Evolutionary conservation across 2,797 vertebrate species (phyloP), one percentile per base, ranked within the genome.

Genomic region (Cossypha niveicapilla): DNA sequence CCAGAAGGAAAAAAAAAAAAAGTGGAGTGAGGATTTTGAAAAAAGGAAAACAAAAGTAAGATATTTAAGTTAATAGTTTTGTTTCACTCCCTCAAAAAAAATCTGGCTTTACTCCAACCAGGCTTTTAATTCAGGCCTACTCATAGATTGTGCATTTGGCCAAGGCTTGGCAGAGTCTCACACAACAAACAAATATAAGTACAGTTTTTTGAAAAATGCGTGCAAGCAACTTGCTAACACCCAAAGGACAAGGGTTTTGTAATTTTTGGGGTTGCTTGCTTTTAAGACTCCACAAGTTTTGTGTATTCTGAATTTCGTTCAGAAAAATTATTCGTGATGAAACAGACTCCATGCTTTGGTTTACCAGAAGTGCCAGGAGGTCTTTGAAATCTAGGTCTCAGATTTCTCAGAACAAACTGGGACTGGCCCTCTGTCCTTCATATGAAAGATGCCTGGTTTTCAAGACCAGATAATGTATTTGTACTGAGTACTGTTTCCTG

Each of bases 241-340:
- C 37, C 35, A 82, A n/a, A 62, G 73, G 35, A 76, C 63, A 89
- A 35, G 32, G 9, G 4, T 4, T 68, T 67, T 74, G 14, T 85
- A 18, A 1, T 4, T 66, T 82, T 48, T 2, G 21, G 17, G 8
- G 6, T 50, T 34, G 53, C 48, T 86, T 86, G n/a, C 25, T 77
- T 93, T 57, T 67, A 60, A 24, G 44, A 53, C 30, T 84, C 35
- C 18, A 9, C 22, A 57, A 23, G 24, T 68, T 76, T 62, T 73
- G 34, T 75, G 19, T 79, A 56, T 67, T 85, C 47, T 94, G 35
- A 79, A 91, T 79, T 90, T 80, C 14, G 41, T 93, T 41, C 50
- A 82, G 78, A 83, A 88, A 73, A 93, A 53, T 45, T 34, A 65
- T 32, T 67, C 65, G 53, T 82, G 44, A 42, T 80, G 45, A 65